Conservation (phyloP, 2,797 vertebrate species). For the Ctenosaura bakeri region DNA sequence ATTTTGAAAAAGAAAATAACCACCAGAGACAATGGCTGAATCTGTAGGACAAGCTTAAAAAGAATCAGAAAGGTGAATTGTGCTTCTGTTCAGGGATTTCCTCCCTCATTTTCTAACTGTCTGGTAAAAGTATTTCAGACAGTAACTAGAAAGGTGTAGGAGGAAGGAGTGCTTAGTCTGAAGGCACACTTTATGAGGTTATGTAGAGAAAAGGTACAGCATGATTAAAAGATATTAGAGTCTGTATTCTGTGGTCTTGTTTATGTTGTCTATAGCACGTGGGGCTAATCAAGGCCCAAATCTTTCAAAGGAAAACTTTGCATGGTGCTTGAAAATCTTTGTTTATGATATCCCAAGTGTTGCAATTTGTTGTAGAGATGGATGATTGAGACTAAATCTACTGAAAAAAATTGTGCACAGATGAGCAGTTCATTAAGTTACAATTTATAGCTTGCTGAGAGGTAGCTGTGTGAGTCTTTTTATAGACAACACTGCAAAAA, state of each 20-base stretch:
- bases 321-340: not conserved
- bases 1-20: conserved; percentile 21
- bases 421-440: conserved; percentile 1
- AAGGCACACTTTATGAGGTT: not conserved
- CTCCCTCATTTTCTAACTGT: conserved; percentile 15
- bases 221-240: not conserved
- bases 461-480: not conserved
- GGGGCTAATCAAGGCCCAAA: not conserved
- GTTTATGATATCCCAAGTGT: not conserved
- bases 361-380: not conserved
- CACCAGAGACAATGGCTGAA: conserved; percentile 21
- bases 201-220: not conserved
- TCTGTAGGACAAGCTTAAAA: conserved; percentile 11
- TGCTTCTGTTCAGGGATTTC: not conserved
- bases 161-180: not conserved
- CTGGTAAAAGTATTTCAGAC: not conserved
- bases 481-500: not conserved
- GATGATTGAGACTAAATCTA: not conserved
- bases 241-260: not conserved
- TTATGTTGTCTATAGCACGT: not conserved
- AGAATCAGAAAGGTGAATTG: not conserved
- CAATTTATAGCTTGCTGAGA: not conserved
- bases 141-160: not conserved
- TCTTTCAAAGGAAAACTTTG: not conserved
- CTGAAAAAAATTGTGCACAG: not conserved